phyloP scores from a whole-genome alignment of 2,113 vertebrate species.

The Ceyx cyanopectus region DNA sequence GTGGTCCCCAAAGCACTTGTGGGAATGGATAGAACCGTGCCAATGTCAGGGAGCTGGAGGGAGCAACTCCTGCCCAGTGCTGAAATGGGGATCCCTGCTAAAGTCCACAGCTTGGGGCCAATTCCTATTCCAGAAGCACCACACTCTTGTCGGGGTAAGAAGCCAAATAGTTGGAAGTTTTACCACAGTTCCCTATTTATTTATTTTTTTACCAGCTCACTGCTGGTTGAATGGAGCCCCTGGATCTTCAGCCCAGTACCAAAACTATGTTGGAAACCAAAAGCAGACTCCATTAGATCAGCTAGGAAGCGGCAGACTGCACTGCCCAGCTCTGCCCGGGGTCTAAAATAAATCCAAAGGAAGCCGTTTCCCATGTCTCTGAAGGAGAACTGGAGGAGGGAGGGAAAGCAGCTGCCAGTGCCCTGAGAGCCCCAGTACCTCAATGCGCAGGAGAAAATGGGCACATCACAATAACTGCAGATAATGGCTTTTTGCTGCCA shows the following conservation, averaged over 20 bases:
- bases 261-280: background rate
- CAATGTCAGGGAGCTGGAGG: background rate
- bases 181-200: background rate
- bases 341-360: background rate
- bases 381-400: background rate
- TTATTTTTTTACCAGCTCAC: background rate
- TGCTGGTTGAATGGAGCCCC: background rate
- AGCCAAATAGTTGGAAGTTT: background rate
- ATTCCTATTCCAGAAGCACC: background rate
- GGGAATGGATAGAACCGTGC: background rate
- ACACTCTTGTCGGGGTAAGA: background rate
- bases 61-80: background rate
- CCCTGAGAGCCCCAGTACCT: background rate
- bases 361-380: background rate
- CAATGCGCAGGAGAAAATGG: fast-evolving
- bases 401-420: too few relatives aligned
- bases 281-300: background rate
- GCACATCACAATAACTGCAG: background rate
- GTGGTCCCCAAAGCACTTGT: background rate
- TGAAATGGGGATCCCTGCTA: background rate
- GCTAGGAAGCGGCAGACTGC: background rate
- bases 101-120: background rate
- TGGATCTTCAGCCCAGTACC: background rate
- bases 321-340: background rate
- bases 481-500: background rate